Conservation (phyloP, 2,797 vertebrate genomes). For the Chelidonichthys spinosus region DNA sequence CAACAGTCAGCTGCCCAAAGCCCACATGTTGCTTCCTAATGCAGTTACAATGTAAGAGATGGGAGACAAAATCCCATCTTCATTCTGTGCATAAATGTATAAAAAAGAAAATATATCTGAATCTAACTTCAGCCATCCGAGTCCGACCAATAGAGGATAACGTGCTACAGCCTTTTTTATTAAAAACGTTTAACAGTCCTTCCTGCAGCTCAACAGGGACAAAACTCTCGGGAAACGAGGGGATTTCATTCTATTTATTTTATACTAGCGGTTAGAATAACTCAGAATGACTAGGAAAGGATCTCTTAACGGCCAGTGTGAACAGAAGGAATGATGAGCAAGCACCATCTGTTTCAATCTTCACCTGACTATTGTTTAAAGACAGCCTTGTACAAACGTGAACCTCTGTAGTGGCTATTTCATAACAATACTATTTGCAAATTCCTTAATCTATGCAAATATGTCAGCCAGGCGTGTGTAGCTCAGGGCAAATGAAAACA, state of each 20-base stretch:
- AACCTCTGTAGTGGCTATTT: neutral
- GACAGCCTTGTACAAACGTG: neutral
- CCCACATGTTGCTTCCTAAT: neutral
- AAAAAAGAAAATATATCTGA: neutral
- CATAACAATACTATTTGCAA: neutral
- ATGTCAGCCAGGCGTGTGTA: conserved; percentile 1
- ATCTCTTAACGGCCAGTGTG: neutral
- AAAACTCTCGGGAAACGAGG: neutral
- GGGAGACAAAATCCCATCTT: neutral
- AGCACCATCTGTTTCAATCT: neutral
- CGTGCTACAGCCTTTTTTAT: neutral
- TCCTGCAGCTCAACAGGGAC: neutral
- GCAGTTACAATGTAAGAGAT: neutral
- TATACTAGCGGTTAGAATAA: neutral
- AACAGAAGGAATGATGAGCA: neutral
- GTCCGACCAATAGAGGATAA: neutral
- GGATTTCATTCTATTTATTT: neutral
- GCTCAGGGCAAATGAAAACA: conserved; percentile 21
- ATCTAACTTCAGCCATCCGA: neutral
- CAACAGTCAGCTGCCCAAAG: neutral
- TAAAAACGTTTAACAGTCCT: neutral
- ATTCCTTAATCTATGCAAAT: conserved; percentile 29
- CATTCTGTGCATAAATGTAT: neutral
- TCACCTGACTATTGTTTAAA: neutral
- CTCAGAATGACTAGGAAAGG: neutral